Conservation (phyloP, 2,888 invertebrate genomes). For the Lithodes maja region DNA sequence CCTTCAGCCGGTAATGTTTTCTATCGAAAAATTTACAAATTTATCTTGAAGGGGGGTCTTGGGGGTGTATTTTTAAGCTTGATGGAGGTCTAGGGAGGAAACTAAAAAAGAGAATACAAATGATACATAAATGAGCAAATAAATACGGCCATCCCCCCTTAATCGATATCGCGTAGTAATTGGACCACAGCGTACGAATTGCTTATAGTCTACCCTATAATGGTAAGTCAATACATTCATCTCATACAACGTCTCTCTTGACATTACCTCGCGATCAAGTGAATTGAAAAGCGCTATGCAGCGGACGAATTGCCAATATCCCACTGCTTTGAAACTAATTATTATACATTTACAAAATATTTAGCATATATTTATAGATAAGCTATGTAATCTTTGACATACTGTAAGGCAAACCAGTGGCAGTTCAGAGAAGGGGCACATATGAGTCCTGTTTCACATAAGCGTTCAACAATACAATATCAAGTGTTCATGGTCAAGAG, state of each 20-base stretch:
- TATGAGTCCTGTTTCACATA: slow-evolving; percentile 67
- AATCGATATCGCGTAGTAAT: too few relatives aligned
- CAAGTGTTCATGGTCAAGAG: slow-evolving; percentile 20
- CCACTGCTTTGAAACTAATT: slow-evolving; percentile 12
- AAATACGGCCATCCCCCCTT: too few relatives aligned
- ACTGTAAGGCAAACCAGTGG: slow-evolving; percentile 66
- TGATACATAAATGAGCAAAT: too few relatives aligned
- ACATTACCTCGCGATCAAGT: neutral
- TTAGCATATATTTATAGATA: neutral
- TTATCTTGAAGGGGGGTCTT: too few relatives aligned
- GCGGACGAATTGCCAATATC: slow-evolving; percentile 50
- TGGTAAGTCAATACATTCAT: neutral
- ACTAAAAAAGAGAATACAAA: too few relatives aligned
- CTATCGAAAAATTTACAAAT: too few relatives aligned
- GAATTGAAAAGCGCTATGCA: slow-evolving; percentile 45
- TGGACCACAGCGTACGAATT: too few relatives aligned
- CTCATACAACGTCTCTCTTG: neutral
- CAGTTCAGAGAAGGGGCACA: slow-evolving; percentile 54
- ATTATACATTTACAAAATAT: neutral
- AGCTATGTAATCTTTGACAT: slow-evolving; percentile 25
- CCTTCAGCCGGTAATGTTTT: too few relatives aligned
- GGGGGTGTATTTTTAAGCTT: too few relatives aligned
- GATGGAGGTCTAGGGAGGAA: too few relatives aligned
- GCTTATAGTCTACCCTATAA: too few relatives aligned
- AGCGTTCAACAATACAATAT: slow-evolving; percentile 53